These are phyloP conservation scores for Darevskia nairensis DNA, from an alignment of 2,797 vertebrate genomes.

Conservation along the genomic window DNA sequence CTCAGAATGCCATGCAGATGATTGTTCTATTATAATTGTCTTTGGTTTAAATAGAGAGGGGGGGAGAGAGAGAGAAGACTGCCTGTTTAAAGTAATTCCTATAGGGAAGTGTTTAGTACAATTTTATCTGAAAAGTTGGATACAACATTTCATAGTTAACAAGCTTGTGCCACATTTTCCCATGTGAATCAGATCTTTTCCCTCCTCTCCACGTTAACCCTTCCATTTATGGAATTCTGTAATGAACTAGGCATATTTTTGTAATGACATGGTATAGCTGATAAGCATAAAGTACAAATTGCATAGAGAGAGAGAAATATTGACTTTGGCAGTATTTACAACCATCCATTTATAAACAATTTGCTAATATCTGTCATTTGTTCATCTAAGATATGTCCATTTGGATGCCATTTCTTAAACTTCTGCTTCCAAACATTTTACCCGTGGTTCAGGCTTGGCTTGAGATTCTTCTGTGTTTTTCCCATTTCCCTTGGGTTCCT, in stretches of 20 bases:
- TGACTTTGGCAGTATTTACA: conserved; percentile 49
- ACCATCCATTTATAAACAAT: conserved; percentile 52
- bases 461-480: conserved; percentile 73
- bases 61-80: not conserved
- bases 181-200: not conserved
- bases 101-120: not conserved
- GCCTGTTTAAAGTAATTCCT: not conserved
- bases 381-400: conserved; percentile 30
- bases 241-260: conserved; percentile 9
- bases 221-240: not conserved
- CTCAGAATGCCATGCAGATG: not conserved
- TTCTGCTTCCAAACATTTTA: conserved; percentile 81
- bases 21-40: not conserved
- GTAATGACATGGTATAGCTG: conserved; percentile 15
- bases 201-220: not conserved
- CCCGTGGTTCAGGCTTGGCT: conserved; percentile 64
- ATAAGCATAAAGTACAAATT: not conserved
- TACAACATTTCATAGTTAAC: not conserved
- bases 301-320: not conserved
- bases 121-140: not conserved
- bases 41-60: conserved; percentile 2
- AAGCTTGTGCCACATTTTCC: not conserved
- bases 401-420: conserved; percentile 68
- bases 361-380: conserved; percentile 12
- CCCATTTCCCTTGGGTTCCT: conserved; percentile 72